These are phyloP conservation scores for Trichonephila clavata DNA, from an alignment of 1,140 invertebrate genomes.

Conservation along the genomic window DNA sequence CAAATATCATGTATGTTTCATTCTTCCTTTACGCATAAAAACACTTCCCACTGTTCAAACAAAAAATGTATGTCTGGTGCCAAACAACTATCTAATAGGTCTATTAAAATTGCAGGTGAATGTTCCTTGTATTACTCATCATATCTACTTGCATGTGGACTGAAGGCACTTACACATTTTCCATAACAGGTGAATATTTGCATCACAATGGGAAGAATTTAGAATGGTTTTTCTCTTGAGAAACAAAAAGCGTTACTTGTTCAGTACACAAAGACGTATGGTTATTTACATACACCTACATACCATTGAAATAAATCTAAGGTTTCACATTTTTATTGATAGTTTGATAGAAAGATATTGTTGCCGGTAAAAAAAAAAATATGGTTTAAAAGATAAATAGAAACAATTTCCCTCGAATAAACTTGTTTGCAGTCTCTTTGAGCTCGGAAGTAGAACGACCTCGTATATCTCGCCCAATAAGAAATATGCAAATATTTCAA, in stretches of 20 bases:
- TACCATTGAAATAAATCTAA: neutral
- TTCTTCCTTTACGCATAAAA: slow-evolving; percentile 26
- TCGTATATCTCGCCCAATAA: too few species aligned
- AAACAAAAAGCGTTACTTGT: neutral
- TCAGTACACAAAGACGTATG: neutral
- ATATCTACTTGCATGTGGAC: neutral
- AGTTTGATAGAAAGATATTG: too few species aligned
- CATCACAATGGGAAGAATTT: neutral
- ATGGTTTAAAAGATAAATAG: too few species aligned
- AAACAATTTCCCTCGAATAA: too few species aligned
- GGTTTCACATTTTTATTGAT: too few species aligned
- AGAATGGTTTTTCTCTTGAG: neutral
- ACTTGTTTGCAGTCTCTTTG: too few species aligned
- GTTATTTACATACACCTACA: neutral
- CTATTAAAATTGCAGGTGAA: slow-evolving; percentile 50
- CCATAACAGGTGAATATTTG: neutral
- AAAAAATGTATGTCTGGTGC: slow-evolving; percentile 6
- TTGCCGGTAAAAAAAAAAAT: too few species aligned
- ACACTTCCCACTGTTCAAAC: slow-evolving; percentile 36
- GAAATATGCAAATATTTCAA: too few species aligned
- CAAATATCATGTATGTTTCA: slow-evolving; percentile 35
- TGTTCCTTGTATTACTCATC: neutral
- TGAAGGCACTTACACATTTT: neutral
- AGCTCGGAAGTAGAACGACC: too few species aligned
- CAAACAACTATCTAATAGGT: slow-evolving; percentile 53